Evolutionary conservation across 2,888 invertebrate genomes (phyloP).

Genomic region (Dryobotodes eremita): DNA sequence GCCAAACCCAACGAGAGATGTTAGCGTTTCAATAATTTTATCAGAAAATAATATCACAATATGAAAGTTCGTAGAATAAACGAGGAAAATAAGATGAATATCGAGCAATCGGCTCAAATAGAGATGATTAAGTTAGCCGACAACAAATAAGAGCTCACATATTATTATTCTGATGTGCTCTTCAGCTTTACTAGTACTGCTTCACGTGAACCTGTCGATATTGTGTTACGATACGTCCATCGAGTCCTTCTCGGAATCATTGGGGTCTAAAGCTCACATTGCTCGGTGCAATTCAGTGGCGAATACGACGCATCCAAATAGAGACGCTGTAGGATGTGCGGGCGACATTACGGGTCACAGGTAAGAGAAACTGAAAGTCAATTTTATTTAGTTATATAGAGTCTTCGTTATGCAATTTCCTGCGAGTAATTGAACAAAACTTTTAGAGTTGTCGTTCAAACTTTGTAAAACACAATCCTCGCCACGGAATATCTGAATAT

Average conservation of each 20-base stretch:
- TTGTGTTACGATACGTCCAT: not conserved
- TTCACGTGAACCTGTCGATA: not conserved
- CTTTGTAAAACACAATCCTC: constrained; percentile 9
- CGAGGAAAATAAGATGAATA: not conserved
- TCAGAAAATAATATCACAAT: too few relatives aligned
- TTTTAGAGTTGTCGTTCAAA: not conserved
- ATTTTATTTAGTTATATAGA: not conserved
- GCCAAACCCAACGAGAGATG: not conserved
- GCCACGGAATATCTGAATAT: not conserved
- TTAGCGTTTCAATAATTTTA: not conserved
- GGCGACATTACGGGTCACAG: not conserved
- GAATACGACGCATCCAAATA: not conserved
- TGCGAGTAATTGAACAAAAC: constrained; percentile 1
- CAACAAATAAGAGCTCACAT: not conserved
- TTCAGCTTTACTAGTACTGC: not conserved
- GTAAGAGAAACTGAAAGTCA: not conserved
- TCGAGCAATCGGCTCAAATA: not conserved
- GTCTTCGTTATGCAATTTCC: not conserved
- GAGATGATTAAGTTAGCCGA: not conserved
- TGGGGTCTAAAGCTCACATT: too few relatives aligned
- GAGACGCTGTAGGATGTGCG: too few relatives aligned
- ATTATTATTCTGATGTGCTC: not conserved
- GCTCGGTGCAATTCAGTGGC: not conserved
- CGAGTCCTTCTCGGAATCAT: not conserved
- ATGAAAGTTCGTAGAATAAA: not conserved